These are phyloP conservation scores for Noctua janthina DNA, from an alignment of 2,888 invertebrate species.

Conservation along the genomic window DNA sequence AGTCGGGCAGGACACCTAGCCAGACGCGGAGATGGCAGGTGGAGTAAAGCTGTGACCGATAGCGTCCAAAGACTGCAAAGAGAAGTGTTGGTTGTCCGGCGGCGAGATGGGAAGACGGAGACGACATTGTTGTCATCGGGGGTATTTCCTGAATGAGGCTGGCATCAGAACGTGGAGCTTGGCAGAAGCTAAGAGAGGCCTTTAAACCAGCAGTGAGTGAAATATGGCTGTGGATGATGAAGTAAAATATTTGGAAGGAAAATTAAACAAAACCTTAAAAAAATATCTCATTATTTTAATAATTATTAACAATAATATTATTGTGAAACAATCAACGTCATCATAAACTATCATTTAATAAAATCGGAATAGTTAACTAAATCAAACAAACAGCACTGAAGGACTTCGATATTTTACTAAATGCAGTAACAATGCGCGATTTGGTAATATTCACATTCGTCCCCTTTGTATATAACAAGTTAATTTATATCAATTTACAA, in stretches of 20 bases:
- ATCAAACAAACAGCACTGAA: constrained; percentile 74
- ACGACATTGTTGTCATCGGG: no score
- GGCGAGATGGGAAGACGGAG: no score
- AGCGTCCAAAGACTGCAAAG: no score
- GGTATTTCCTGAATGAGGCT: no score
- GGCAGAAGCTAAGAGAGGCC: no score
- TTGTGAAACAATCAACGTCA: constrained; percentile 87
- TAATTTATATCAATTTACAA: constrained; percentile 66
- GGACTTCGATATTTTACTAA: constrained; percentile 71
- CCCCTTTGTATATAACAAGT: constrained; percentile 64
- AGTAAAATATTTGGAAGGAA: background rate
- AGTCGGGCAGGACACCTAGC: no score
- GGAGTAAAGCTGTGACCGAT: no score
- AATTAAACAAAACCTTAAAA: constrained; percentile 60
- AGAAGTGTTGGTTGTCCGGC: no score
- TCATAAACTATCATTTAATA: constrained; percentile 89
- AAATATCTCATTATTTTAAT: constrained; percentile 82
- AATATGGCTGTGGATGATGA: background rate
- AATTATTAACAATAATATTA: constrained; percentile 83
- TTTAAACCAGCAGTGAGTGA: no score
- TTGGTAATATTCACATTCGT: constrained; percentile 78
- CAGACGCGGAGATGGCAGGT: no score
- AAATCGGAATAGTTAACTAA: constrained; percentile 82
- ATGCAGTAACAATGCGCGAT: constrained; percentile 80
- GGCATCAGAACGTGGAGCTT: no score